Percentiles rank a stretch among this genome's conserved stretches.
Evolutionary conservation across 2,113 vertebrate genomes (phyloP).

Genomic region (Oreochromis tanganicae): DNA sequence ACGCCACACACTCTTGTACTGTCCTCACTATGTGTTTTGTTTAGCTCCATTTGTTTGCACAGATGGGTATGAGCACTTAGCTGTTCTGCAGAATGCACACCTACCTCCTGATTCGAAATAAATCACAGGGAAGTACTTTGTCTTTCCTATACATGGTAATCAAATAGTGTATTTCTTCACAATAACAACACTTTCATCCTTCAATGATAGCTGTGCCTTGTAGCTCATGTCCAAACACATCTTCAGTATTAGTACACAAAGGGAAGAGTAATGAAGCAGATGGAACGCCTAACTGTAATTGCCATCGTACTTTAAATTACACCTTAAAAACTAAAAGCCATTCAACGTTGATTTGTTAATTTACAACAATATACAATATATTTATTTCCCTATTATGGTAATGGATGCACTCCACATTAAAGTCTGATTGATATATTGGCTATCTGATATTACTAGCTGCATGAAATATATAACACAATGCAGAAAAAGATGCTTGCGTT

Average conservation of each 20-base stretch:
- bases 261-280: not conserved
- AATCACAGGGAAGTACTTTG: not conserved
- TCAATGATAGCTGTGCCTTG: not conserved
- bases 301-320: not conserved
- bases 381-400: not conserved
- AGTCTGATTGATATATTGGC: not conserved
- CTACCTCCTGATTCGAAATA: not conserved
- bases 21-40: not conserved
- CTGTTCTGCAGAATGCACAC: not conserved
- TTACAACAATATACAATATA: not conserved
- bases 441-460: not conserved
- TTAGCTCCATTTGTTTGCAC: not conserved
- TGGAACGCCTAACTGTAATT: conserved; percentile 39
- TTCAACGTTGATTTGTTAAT: not conserved
- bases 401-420: not conserved
- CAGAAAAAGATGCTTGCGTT: not conserved
- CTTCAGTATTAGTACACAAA: conserved; percentile 13
- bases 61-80: not conserved
- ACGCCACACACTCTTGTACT: not conserved
- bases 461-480: not conserved
- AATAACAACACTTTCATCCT: conserved; percentile 8
- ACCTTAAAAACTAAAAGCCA: not conserved
- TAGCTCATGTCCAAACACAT: conserved; percentile 14
- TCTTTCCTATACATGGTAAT: not conserved
- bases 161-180: not conserved